These are phyloP conservation scores for Mustela nigripes DNA, from an alignment of 2,113 vertebrate species.

Conservation along the genomic window DNA sequence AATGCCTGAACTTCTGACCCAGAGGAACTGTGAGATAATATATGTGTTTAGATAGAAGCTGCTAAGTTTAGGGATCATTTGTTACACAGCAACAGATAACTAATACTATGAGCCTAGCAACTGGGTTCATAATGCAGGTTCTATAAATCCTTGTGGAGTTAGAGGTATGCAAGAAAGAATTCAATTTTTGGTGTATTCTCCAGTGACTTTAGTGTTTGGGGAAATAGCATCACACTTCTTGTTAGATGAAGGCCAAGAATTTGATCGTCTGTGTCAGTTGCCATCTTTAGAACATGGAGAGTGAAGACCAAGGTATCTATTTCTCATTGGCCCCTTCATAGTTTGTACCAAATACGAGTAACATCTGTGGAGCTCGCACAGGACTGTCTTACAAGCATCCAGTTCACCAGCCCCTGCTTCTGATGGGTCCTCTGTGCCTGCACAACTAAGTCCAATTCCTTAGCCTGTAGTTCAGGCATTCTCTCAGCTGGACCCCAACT, in stretches of 20 bases:
- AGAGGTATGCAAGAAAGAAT: neutral
- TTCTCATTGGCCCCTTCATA: neutral
- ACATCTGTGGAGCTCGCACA: neutral
- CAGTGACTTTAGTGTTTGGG: neutral
- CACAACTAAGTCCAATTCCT: neutral
- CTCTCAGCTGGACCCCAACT: neutral
- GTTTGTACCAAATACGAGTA: neutral
- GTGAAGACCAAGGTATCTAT: neutral
- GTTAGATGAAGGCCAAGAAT: neutral
- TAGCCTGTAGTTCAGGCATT: neutral
- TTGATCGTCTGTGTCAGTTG: neutral
- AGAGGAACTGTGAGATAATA: neutral
- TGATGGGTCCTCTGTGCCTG: neutral
- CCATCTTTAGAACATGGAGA: neutral
- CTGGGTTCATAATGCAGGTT: neutral
- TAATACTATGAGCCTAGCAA: neutral
- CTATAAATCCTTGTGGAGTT: neutral
- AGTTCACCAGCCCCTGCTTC: neutral
- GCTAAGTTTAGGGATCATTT: neutral
- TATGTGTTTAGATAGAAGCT: slow-evolving; percentile 18
- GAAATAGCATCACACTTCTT: slow-evolving; percentile 32
- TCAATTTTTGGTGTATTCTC: neutral
- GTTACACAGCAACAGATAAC: neutral
- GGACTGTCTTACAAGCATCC: neutral
- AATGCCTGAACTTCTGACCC: neutral